Evolutionary conservation across 2,888 invertebrate genomes (phyloP), one percentile per base, ranked within the genome.

Genomic region (Romanomermis culicivorax): DNA sequence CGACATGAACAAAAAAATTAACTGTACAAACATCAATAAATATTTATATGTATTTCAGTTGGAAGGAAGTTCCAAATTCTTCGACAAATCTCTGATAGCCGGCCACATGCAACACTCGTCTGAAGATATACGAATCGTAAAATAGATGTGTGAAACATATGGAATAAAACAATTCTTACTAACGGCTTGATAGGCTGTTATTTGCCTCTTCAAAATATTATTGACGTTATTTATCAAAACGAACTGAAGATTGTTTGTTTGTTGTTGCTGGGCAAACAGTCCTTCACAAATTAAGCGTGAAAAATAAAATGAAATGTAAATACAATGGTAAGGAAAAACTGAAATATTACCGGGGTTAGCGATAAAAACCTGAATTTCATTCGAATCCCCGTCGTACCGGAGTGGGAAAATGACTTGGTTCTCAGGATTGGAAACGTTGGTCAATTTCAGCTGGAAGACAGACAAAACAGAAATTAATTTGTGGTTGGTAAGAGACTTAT

Each of bases 381-480:
- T 49, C 29, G 7, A 11, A 4, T 49, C 50, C 27, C 50, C 50
- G 20, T 49, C 50, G 50, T 49, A 49, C 11, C 26, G 29, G 11
- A 49, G 27, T 4, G 50, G 50, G 11, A 49, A 49, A 27, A 49
- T 29, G 27, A 25, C 26, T 11, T 49, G 25, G 14, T 49, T 25
- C 11, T 49, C 29, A 3, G 7, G 25, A 20, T 49, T 29, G 27
- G 14, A 11, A 23, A 27, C 29, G 50, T 29, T 49, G 4, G 50
- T 49, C 25, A 49, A 20, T 49, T 49, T 49, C 26, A 49, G 3
- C 50, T 49, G 29, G n/a, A n/a, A n/a, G n/a, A n/a, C n/a, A n/a
- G n/a, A n/a, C n/a, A n/a, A n/a, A n/a, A n/a, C n/a, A n/a, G n/a
- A n/a, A n/a, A n/a, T n/a, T n/a, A n/a, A n/a, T n/a, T n/a, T n/a